Percentiles rank a stretch among this genome's conserved stretches.
Evolutionary conservation across 2,797 vertebrate species (phyloP).

Genomic region (Clarias platycephalus): DNA sequence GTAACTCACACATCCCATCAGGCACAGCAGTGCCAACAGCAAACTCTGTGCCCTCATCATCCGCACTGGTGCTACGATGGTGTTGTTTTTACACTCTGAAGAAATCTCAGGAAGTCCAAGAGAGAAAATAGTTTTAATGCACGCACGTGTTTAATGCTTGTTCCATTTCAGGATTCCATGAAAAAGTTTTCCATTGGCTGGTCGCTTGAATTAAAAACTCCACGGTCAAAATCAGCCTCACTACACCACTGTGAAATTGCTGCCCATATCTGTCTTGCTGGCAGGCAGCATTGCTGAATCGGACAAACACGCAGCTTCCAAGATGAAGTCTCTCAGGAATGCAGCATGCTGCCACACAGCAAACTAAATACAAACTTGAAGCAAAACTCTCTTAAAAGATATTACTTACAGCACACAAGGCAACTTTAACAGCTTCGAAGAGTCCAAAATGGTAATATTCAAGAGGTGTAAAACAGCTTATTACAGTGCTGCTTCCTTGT

Average conservation of each 20-base stretch:
- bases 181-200: constrained; percentile 25
- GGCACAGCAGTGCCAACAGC: constrained; percentile 61
- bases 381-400: constrained; percentile 23
- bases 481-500: constrained; percentile 29
- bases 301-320: constrained; percentile 24
- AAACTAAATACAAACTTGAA: constrained; percentile 26
- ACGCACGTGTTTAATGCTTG: constrained; percentile 17
- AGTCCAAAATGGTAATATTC: constrained; percentile 21
- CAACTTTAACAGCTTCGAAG: not conserved
- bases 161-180: constrained; percentile 45
- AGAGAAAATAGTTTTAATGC: constrained; percentile 17
- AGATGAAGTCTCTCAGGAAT: constrained; percentile 42
- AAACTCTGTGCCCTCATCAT: constrained; percentile 52
- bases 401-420: constrained; percentile 20
- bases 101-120: constrained; percentile 17
- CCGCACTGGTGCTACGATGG: not conserved
- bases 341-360: constrained; percentile 31
- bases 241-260: constrained; percentile 44
- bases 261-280: constrained; percentile 39
- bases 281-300: constrained; percentile 34
- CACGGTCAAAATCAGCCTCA: constrained; percentile 43
- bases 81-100: constrained; percentile 23
- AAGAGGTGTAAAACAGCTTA: constrained; percentile 3
- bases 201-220: constrained; percentile 29
- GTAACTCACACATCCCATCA: constrained; percentile 58